These are phyloP conservation scores for Silurus aristotelis DNA, from an alignment of 2,797 vertebrate genomes.

Conservation along the genomic window DNA sequence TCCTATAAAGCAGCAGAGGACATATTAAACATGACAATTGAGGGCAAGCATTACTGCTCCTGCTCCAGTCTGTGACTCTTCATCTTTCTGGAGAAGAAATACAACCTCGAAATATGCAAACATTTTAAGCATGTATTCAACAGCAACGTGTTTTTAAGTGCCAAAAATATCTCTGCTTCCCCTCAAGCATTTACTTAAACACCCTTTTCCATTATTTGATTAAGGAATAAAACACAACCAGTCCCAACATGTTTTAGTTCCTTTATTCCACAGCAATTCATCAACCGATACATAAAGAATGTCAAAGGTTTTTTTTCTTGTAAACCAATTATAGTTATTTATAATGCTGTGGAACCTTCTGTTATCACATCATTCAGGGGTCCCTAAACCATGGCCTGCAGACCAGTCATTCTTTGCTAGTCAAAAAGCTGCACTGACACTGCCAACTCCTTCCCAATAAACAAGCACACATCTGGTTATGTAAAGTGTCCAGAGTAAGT, in stretches of 20 bases:
- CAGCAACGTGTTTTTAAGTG: background rate
- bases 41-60: background rate
- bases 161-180: background rate
- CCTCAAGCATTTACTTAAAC: slow-evolving; percentile 1
- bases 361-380: background rate
- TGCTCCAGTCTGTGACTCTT: slow-evolving; percentile 13
- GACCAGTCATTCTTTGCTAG: no score
- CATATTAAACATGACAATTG: slow-evolving; percentile 31
- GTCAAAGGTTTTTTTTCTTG: background rate
- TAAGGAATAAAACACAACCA: background rate
- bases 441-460: background rate
- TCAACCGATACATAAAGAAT: background rate
- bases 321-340: background rate
- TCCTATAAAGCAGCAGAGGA: slow-evolving; percentile 38
- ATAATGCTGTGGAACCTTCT: background rate
- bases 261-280: background rate
- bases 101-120: background rate
- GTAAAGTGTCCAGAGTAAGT: background rate
- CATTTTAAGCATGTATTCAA: background rate
- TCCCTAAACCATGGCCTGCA: no score
- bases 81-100: slow-evolving; percentile 3
- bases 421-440: background rate
- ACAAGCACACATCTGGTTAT: background rate
- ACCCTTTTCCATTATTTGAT: background rate
- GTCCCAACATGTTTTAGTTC: background rate